phyloP scores from a whole-genome alignment of 1,140 invertebrate species.

The Drosophila mojavensis region DNA sequence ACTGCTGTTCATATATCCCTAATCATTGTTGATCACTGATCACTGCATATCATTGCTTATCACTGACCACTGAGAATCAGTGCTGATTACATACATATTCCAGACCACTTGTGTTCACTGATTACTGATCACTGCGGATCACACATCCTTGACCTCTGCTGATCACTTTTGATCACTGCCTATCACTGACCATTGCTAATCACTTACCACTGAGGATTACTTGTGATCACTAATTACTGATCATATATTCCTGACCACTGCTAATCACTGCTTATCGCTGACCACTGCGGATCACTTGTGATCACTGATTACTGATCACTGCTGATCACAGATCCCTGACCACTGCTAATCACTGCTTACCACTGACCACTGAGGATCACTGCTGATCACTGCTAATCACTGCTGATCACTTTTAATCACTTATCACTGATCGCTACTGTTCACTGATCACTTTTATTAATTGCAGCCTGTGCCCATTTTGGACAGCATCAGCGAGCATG shows the following conservation, averaged over 20 bases:
- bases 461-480: slow-evolving; percentile 85
- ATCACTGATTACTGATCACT: not conserved
- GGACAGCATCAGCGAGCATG: slow-evolving; percentile 86
- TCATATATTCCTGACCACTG: not conserved
- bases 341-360: not conserved
- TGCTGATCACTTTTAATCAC: not conserved
- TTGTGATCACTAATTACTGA: not conserved
- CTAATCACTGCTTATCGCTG: not conserved
- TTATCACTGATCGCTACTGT: slow-evolving; percentile 1
- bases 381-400: not conserved
- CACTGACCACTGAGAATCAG: too few species aligned
- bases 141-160: not conserved
- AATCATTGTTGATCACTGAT: too few species aligned
- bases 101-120: too few species aligned
- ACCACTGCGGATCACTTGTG: not conserved
- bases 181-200: too few species aligned
- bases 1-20: too few species aligned
- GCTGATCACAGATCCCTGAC: not conserved
- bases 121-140: not conserved
- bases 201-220: not conserved
- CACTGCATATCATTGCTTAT: too few species aligned
- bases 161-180: too few species aligned
- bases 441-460: not conserved
- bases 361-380: not conserved
- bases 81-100: too few species aligned